Percentiles rank a stretch among this genome's conserved stretches.
phyloP scores from a whole-genome alignment of 2,113 vertebrate species.

The Proterorhinus semilunaris region DNA sequence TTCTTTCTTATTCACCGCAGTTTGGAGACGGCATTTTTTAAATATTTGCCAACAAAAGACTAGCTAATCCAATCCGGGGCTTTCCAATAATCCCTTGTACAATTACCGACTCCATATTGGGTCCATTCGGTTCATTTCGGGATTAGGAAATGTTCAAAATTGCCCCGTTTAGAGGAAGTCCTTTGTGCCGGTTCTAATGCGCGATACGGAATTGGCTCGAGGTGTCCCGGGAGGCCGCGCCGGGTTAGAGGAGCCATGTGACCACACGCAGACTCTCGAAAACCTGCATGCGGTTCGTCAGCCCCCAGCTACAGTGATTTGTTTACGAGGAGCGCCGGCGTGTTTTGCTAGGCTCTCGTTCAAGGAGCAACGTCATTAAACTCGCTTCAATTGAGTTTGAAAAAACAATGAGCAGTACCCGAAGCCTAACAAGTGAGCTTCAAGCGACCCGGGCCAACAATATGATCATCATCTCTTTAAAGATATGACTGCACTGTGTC shows the following conservation, averaged over 20 bases:
- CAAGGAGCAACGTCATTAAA: constrained; percentile 30
- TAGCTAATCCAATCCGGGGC: constrained; percentile 25
- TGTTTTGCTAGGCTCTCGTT: constrained; percentile 34
- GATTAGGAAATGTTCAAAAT: constrained; percentile 48
- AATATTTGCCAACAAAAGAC: constrained; percentile 23
- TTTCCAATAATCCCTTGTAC: constrained; percentile 37
- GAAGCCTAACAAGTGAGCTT: constrained; percentile 15
- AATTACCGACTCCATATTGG: constrained; percentile 27
- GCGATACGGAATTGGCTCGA: constrained; percentile 23
- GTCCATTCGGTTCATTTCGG: constrained; percentile 40
- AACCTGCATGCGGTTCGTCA: constrained; percentile 24
- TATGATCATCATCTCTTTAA: not conserved
- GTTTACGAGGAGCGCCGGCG: constrained; percentile 14
- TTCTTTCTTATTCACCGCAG: constrained; percentile 16
- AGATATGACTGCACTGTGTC: not conserved
- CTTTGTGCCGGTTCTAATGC: constrained; percentile 18
- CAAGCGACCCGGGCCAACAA: not conserved
- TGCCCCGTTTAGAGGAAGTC: constrained; percentile 45
- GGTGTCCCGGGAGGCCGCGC: constrained; percentile 30
- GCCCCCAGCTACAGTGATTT: constrained; percentile 27
- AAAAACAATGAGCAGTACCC: constrained; percentile 29
- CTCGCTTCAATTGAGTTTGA: constrained; percentile 10
- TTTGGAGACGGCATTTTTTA: constrained; percentile 1
- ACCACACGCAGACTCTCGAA: constrained; percentile 10
- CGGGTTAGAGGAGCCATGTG: constrained; percentile 18